phyloP scores from a whole-genome alignment of 2,888 invertebrate species.

The Dryococelus australis region DNA sequence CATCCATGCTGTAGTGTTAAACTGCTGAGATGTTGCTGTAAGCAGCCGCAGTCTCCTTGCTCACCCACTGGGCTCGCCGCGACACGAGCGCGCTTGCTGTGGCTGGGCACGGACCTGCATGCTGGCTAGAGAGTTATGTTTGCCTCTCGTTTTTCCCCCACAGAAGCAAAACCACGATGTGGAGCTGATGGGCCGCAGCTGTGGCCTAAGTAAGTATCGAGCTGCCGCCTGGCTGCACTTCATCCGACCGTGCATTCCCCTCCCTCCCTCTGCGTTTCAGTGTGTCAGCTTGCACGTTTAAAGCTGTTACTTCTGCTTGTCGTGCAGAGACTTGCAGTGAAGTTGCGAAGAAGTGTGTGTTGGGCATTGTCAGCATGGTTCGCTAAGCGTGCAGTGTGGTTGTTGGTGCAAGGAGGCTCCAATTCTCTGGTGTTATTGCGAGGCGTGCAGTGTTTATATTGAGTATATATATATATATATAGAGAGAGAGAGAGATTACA shows the following conservation, averaged over 20 bases:
- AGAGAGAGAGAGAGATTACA: too few relatives aligned
- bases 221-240: too few relatives aligned
- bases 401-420: too few relatives aligned
- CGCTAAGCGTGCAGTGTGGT: too few relatives aligned
- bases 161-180: slow-evolving; percentile 48
- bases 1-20: too few relatives aligned
- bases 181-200: slow-evolving; percentile 45
- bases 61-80: too few relatives aligned
- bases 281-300: background rate
- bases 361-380: background rate
- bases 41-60: too few relatives aligned
- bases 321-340: background rate
- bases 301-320: background rate
- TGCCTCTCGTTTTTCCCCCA: slow-evolving; percentile 37
- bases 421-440: too few relatives aligned
- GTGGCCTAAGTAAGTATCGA: background rate
- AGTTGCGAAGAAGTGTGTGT: background rate
- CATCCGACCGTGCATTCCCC: background rate
- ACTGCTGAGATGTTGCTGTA: too few relatives aligned
- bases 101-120: background rate
- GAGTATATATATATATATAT: too few relatives aligned
- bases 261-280: background rate
- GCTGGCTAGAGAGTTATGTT: background rate
- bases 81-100: too few relatives aligned
- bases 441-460: too few relatives aligned